These are phyloP conservation scores for Cydia pomonella DNA, from an alignment of 1,140 invertebrate species.

Conservation along the genomic window DNA sequence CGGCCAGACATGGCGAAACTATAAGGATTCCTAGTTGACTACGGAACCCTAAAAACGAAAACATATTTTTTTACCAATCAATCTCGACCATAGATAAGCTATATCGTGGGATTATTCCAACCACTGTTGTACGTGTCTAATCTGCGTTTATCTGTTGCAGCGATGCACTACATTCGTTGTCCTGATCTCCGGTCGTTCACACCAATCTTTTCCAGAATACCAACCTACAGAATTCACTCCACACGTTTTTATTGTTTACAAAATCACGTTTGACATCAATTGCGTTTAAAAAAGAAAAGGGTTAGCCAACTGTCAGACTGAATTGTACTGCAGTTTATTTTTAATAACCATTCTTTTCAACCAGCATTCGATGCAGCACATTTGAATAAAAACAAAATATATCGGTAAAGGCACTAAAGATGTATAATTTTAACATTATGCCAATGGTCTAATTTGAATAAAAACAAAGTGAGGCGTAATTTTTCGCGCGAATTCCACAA, in stretches of 20 bases:
- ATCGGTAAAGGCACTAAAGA: background rate
- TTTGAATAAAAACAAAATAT: slow-evolving; percentile 9
- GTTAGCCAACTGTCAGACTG: background rate
- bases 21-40: no score
- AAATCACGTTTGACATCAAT: background rate
- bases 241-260: slow-evolving; percentile 16
- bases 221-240: background rate
- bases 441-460: background rate
- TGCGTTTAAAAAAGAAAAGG: background rate
- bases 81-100: background rate
- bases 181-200: slow-evolving; percentile 24
- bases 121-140: background rate
- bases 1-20: no score
- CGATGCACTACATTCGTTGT: slow-evolving; percentile 15
- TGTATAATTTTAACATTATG: slow-evolving; percentile 15
- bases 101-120: background rate
- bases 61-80: background rate
- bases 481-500: background rate
- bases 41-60: no score
- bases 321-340: background rate
- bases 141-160: slow-evolving; percentile 26
- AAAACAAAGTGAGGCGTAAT: slow-evolving; percentile 1
- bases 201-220: slow-evolving; percentile 3
- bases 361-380: background rate
- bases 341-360: slow-evolving; percentile 1